Conservation (phyloP, 2,797 vertebrate species). For the Pygocentrus nattereri region DNA sequence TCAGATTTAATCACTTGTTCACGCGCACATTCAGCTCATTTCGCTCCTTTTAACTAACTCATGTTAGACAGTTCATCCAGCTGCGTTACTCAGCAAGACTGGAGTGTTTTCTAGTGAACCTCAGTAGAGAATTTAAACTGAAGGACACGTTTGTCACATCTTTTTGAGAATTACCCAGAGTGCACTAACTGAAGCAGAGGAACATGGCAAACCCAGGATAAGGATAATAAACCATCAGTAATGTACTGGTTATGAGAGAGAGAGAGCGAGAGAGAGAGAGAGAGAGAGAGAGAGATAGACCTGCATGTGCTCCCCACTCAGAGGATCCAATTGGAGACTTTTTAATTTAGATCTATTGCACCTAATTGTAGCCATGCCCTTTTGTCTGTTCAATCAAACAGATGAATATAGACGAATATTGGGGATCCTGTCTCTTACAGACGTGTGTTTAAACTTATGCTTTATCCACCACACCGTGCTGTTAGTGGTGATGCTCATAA, state of each 20-base stretch:
- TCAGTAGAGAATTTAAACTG: background rate
- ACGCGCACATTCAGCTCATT: background rate
- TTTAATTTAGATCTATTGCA: background rate
- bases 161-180: too few species aligned
- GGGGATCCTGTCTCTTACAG: background rate
- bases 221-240: background rate
- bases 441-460: background rate
- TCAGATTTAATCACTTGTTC: too few species aligned
- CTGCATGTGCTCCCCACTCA: background rate
- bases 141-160: too few species aligned
- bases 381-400: background rate
- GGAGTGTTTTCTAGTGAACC: background rate
- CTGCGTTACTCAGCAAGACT: background rate
- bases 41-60: too few species aligned
- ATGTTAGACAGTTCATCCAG: too few species aligned
- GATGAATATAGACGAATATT: too few species aligned
- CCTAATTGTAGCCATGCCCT: background rate
- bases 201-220: too few species aligned
- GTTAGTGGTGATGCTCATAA: constrained; percentile 3
- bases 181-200: too few species aligned
- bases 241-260: background rate
- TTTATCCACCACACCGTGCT: background rate
- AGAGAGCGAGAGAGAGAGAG: background rate
- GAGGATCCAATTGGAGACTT: too few species aligned
- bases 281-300: too few species aligned